Base-by-base conservation (phyloP, 2,113 vertebrate genomes). In the Tupaia tana region DNA sequence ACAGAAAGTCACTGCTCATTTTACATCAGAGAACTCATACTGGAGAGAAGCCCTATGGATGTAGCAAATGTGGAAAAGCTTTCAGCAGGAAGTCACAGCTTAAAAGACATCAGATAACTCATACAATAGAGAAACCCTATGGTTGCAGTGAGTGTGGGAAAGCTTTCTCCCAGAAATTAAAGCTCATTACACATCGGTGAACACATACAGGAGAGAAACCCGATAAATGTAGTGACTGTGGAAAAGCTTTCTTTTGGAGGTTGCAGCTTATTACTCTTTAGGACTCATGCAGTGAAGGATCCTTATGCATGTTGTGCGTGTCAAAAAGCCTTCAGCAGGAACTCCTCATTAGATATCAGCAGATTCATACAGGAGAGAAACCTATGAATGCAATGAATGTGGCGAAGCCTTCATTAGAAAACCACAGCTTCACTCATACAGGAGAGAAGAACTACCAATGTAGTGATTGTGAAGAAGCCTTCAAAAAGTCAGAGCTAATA, bases 101-200 rank as follows among this genome's bases (percentile, higher is more conserved):
- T 75, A 95, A 96, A 52, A 93, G 96, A 25, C 96, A 97, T 18
- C 94, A 96, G 22, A 67, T 90, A 43, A 99, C 99, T 89, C 99
- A 99, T 93, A 99, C 99, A 6, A 98, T 99, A 91, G 99, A 99
- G 95, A 99, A 99, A 95, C 99, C 99, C 0, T 99, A 99, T 90
- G 99, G 99, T 94, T 99, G 99, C 82, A 99, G 99, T 24, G 99
- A 99, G 90, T 99, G 99, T 95, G 99, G 99, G 29, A 99, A 99
- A 96, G 99, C 98, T 97, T 99, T 99, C 97, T 99, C 99, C 7
- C 99, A 99, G 89, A 99, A 99, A 86, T 99, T 99, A n/a, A 99
- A 99, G 11, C 98, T 99, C 93, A 99, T 99, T 98, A 99, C 99
- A 83, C 99, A 99, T 71, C 98, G 99, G 83, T 99, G 99, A 98